Evolutionary conservation across 2,888 invertebrate species (phyloP).

Genomic region (Nomada ruficornis): DNA sequence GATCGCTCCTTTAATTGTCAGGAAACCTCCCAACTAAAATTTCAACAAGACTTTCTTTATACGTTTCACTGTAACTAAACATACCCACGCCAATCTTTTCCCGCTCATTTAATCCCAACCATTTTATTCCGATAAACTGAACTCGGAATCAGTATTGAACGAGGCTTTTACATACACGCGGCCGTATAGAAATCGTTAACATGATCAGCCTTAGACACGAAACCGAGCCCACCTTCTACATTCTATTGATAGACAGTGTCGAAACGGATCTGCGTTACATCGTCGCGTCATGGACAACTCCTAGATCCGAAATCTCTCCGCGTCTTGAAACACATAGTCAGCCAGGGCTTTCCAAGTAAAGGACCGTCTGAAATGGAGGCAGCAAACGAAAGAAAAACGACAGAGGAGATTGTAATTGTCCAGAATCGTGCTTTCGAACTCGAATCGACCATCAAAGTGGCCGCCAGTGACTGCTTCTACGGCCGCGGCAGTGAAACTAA

Average conservation of each 20-base stretch:
- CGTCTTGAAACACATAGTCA: neutral
- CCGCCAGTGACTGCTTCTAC: neutral
- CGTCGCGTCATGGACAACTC: neutral
- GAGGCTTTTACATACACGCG: too few species aligned
- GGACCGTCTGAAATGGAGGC: neutral
- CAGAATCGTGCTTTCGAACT: constrained; percentile 16
- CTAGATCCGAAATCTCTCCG: constrained; percentile 10
- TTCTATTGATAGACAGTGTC: too few species aligned
- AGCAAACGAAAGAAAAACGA: neutral
- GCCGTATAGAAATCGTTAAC: too few species aligned
- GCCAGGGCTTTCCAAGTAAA: constrained; percentile 21
- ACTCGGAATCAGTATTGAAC: too few species aligned
- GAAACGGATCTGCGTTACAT: too few species aligned
- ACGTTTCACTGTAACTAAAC: too few species aligned
- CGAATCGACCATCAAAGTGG: constrained; percentile 21
- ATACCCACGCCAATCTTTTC: too few species aligned
- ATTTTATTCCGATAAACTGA: too few species aligned
- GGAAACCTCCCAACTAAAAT: neutral
- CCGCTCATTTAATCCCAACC: too few species aligned
- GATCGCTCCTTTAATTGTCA: constrained; percentile 15
- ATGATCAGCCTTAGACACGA: too few species aligned
- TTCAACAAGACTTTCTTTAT: too few species aligned
- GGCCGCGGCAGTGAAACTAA: constrained; percentile 18
- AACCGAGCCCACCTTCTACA: too few species aligned
- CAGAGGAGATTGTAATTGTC: constrained; percentile 26